Conservation (phyloP, 2,797 vertebrate species). For the Coendou prehensilis region DNA sequence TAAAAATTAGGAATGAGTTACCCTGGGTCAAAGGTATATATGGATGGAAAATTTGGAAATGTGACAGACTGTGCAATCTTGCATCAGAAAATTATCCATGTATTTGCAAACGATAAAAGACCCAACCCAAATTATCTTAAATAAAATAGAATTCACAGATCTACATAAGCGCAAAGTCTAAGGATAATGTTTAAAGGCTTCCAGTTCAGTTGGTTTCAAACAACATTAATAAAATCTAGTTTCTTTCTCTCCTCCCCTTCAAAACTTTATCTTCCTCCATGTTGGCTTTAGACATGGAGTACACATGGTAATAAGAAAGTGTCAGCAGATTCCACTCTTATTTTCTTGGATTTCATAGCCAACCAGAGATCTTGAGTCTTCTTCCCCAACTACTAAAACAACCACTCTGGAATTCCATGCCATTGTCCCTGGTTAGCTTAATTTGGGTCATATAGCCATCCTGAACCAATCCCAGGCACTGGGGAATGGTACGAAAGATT, state of each 20-base stretch:
- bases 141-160: background rate
- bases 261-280: background rate
- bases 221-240: background rate
- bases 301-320: background rate
- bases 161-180: background rate
- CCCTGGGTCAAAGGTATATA: background rate
- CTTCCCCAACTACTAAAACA: background rate
- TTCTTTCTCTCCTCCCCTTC: background rate
- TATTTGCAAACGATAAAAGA: background rate
- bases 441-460: background rate
- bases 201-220: background rate
- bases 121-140: background rate
- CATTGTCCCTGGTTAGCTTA: background rate
- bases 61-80: background rate
- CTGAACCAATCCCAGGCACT: background rate
- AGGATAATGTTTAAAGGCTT: background rate
- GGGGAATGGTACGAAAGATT: background rate
- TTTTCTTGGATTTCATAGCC: background rate
- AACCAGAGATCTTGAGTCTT: background rate
- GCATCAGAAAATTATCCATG: background rate
- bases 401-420: background rate
- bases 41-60: conserved; percentile 1
- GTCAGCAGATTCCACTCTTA: background rate
- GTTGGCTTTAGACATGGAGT: background rate
- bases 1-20: background rate